Base-by-base conservation (phyloP, 2,888 invertebrate species). In the Odontocolon sp. region DNA sequence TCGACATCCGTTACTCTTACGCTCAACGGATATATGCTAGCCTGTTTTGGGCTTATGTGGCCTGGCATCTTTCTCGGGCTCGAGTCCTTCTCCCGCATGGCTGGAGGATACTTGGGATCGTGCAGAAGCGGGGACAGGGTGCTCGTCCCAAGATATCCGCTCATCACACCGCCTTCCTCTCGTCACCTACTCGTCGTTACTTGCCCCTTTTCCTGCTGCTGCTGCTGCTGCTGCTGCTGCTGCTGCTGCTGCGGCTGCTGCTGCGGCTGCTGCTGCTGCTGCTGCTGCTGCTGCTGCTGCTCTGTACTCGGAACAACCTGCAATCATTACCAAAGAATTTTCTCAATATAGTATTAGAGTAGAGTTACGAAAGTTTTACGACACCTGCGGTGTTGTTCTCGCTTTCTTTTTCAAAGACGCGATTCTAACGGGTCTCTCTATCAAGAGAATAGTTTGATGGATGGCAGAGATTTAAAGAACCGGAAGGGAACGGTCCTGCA, bases 51-150 rank as follows among this genome's bases (percentile, higher is more conserved):
- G 86, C 94, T 95, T 82, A 92, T 92, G 88, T 93, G 93, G 66
- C 93, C 93, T 81, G 95, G 92, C 95, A 96, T 96, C 93, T 96
- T 96, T 92, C 96, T 94, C 91, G 96, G 97, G 90, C 96, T 96
- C 91, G 96, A 95, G 93, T 97, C 96, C 92, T 97, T 97, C 93
- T 97, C 97, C 93, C 97, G 94, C 95, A 95, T 95, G 91, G 93
- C 95, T 93, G 93, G 88, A 77, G 88, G 88, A 82, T 88, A 89
- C 80, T 87, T 87, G 74, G 87, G 87, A 83, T 88, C 87, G 86
- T 87, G 87, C 81, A 87, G 84, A 83, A 85, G 84, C 81, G 90
- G 86, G 91, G 89, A 85, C 91, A 88, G 87, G 91, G 91, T 90
- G 92, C 90, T 87, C 79, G 85, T 86, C 83, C 88, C 86, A 87